A percentile compares a stretch with the other conserved stretches of the same genome.
Conservation (phyloP, 2,113 vertebrate genomes). For the Rhinolophus sinicus region DNA sequence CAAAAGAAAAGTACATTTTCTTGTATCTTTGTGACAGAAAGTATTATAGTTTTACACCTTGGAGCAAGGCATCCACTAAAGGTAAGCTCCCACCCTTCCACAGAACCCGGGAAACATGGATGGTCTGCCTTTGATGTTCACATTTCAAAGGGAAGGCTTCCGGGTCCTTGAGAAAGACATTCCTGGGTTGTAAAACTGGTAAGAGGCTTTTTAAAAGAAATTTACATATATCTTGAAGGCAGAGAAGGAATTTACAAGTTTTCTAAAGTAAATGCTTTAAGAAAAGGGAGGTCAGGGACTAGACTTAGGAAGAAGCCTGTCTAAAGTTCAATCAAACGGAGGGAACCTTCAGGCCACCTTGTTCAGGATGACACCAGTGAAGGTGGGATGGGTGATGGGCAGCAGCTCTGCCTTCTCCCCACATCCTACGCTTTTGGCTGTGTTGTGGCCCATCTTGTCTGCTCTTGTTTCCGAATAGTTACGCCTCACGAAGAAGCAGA, state of each 20-base stretch:
- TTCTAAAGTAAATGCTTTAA: neutral
- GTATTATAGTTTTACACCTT: neutral
- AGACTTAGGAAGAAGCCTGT: neutral
- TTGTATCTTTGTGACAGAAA: neutral
- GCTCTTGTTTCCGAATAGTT: neutral
- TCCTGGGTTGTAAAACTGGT: neutral
- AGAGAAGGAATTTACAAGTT: neutral
- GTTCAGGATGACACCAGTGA: neutral
- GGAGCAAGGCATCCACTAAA: neutral
- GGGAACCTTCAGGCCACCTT: neutral
- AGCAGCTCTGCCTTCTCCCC: neutral
- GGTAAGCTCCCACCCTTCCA: neutral
- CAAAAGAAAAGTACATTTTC: neutral
- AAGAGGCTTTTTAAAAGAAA: neutral
- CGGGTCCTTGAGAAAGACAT: neutral
- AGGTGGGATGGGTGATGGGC: fast-evolving
- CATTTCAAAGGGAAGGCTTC: neutral
- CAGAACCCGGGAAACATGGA: neutral
- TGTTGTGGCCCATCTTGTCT: neutral
- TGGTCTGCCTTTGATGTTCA: neutral
- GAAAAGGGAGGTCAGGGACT: neutral
- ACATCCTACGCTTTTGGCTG: neutral
- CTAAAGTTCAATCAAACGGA: neutral
- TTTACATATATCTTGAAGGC: neutral
- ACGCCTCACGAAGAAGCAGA: neutral